Base-by-base conservation (phyloP, 1,140 invertebrate species). In the Cheumatopsyche charites region DNA sequence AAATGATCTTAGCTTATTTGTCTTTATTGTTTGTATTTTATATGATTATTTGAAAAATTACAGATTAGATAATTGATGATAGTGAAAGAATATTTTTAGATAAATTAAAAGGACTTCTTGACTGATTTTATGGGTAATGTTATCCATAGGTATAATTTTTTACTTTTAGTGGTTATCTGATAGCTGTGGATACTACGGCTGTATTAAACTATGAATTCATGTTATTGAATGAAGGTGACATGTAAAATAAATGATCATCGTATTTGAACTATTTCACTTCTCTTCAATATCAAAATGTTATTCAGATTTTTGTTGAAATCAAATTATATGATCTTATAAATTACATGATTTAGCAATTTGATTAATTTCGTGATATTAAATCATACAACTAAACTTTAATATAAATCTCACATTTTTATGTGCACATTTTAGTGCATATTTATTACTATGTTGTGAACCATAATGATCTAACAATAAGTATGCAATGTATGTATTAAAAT, bases 61-160 rank as follows among this genome's bases (percentile, higher is more conserved):
- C 23, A 66, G 13, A 19, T 25, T 66, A 63, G 62, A 66, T 29
- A 55, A 68, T 23, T 26, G 29, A 68, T 55, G 12, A 55, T 36
- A 68, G 36, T 7, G 19, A 68, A 68, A 55, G 25, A 52, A 68
- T 68, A 68, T 66, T 68, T 68, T 68, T 68, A 68, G 66, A 68
- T 68, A 68, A 68, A 47, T 26, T 68, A 41, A 67, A 68, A 23
- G 47, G 21, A 68, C 42, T 68, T 68, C 36, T 45, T 55, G 66
- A 68, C 66, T 68, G 66, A 68, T 68, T 68, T 55, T 68, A 43
- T 68, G 66, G 66, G 43, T 68, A 68, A 36, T 55, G 12, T 68
- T 55, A 68, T 68, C 66, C 47, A 68, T 68, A 68, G 66, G 25
- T 68, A 55, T 68, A 47, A 68, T 68, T 68, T 68, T 68, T 55